Conservation (phyloP, 2,797 vertebrate species). For the Malurus splendens region DNA sequence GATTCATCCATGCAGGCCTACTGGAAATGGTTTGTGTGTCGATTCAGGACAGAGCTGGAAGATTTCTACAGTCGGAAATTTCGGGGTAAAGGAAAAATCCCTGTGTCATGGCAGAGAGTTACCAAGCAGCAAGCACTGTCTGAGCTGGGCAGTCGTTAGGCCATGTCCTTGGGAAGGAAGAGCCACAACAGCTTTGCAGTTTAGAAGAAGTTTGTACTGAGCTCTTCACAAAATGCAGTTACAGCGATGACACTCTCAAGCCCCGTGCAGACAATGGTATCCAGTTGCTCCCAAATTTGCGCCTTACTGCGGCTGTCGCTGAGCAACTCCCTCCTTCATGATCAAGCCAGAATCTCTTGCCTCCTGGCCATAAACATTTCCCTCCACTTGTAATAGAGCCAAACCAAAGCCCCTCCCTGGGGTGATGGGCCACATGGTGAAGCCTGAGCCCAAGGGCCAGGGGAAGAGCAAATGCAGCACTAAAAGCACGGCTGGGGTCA, state of each 20-base stretch:
- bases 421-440: accelerated
- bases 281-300: not conserved
- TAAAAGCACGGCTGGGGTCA: not conserved
- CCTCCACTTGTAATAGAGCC: not conserved
- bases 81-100: not conserved
- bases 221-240: not conserved
- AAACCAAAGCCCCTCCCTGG: not conserved
- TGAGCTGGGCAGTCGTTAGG: not conserved
- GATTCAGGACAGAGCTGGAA: slow-evolving; percentile 15
- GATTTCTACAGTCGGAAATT: not conserved
- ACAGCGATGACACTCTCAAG: not conserved
- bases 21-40: slow-evolving; percentile 57
- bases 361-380: not conserved
- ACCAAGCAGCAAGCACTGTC: not conserved
- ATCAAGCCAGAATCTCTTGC: not conserved
- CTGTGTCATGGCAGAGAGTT: not conserved
- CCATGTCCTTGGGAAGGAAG: accelerated
- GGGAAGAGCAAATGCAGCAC: not conserved
- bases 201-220: not conserved
- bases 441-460: not conserved
- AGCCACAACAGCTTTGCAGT: not conserved
- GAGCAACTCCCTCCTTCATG: not conserved
- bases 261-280: accelerated
- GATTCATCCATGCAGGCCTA: not conserved
- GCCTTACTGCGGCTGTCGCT: accelerated